Evolutionary conservation across 2,113 vertebrate genomes (phyloP).

Genomic region (Pituophis catenifer): DNA sequence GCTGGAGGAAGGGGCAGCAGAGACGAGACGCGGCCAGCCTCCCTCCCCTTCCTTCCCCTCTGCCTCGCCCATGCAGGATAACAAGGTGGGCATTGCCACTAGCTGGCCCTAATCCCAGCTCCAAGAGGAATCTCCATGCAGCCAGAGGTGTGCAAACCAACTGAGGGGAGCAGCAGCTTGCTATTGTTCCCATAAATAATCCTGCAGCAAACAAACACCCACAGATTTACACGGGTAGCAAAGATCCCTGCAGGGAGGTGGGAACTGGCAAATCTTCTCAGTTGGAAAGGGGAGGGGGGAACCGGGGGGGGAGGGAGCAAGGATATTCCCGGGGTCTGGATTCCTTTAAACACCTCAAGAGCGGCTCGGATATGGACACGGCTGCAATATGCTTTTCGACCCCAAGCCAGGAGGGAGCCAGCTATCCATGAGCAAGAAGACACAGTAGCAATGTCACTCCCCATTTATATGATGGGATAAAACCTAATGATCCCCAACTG

Average conservation of each 20-base stretch:
- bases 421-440: not conserved
- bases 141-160: not conserved
- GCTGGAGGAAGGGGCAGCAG: not conserved
- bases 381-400: not conserved
- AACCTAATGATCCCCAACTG: slow-evolving; percentile 17
- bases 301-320: not conserved
- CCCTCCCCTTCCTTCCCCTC: not conserved
- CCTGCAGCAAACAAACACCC: not conserved
- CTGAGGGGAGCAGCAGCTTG: not conserved
- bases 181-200: not conserved
- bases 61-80: not conserved
- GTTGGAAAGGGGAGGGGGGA: not conserved
- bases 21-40: not conserved
- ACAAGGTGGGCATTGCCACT: not conserved
- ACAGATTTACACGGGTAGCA: not conserved
- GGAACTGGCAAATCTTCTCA: not conserved
- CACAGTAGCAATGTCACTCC: slow-evolving; percentile 13
- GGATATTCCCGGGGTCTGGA: not conserved
- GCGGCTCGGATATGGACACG: rapidly evolving
- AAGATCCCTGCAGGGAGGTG: not conserved
- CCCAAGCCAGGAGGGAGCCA: not conserved
- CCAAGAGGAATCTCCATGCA: not conserved
- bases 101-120: not conserved
- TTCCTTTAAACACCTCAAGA: not conserved
- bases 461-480: not conserved